phyloP scores from a whole-genome alignment of 2,888 invertebrate genomes.

The Pseudanteris insignis region DNA sequence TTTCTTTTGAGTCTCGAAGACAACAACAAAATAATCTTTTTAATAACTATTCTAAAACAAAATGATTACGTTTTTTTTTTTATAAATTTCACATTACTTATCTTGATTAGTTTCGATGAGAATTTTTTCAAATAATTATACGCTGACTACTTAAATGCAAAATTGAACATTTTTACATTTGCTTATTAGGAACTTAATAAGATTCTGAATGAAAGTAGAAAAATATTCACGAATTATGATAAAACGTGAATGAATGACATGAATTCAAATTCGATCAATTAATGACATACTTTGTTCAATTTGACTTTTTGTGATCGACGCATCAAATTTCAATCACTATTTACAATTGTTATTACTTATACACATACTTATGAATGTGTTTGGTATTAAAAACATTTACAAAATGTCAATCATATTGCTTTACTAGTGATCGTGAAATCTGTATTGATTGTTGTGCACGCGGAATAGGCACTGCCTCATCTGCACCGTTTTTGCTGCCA shows the following conservation, averaged over 20 bases:
- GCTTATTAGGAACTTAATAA: constrained; percentile 42
- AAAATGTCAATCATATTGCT: not conserved
- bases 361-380: constrained; percentile 4
- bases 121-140: constrained; percentile 16
- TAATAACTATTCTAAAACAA: not conserved
- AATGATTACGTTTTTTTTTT: not conserved
- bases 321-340: constrained; percentile 18
- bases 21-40: constrained; percentile 24
- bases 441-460: constrained; percentile 17
- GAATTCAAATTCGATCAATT: constrained; percentile 6
- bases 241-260: constrained; percentile 7
- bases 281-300: constrained; percentile 22
- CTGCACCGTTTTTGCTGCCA: constrained; percentile 81
- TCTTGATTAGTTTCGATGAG: constrained; percentile 14
- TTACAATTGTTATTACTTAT: constrained; percentile 3
- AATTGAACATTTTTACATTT: constrained; percentile 8
- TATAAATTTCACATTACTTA: not conserved
- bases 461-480: constrained; percentile 58
- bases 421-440: too few species aligned
- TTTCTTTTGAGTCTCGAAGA: constrained; percentile 7
- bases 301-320: constrained; percentile 38
- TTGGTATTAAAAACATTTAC: too few species aligned
- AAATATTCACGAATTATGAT: constrained; percentile 27
- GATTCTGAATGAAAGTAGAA: constrained; percentile 29
- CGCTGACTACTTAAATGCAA: constrained; percentile 24